Conservation (phyloP, 2,888 invertebrate genomes). For the Matsumyia berberina region DNA sequence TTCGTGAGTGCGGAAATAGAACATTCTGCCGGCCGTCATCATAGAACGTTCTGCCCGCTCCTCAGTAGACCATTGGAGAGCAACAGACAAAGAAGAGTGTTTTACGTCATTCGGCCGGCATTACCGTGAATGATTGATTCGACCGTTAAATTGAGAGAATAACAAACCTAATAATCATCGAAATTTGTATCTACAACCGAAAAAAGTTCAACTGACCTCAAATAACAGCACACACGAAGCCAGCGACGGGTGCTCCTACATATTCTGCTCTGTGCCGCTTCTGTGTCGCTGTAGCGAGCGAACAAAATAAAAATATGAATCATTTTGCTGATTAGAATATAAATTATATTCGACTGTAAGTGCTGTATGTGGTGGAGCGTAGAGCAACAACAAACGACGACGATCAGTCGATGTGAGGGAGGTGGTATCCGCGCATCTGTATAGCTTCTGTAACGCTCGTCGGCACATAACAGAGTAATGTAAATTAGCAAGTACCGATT, state of each 20-base stretch:
- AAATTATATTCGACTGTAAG: conserved; percentile 30
- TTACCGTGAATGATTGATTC: conserved; percentile 45
- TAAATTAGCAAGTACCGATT: conserved; percentile 52
- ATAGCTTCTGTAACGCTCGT: conserved; percentile 45
- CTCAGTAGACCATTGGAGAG: conserved; percentile 71
- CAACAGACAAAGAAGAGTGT: conserved; percentile 64
- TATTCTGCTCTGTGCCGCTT: neutral
- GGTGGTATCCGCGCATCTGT: conserved; percentile 50
- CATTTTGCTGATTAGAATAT: conserved; percentile 72
- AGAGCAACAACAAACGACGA: conserved; percentile 44
- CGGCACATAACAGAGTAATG: conserved; percentile 57
- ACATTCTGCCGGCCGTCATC: conserved; percentile 53
- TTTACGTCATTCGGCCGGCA: conserved; percentile 56
- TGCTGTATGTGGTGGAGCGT: conserved; percentile 34
- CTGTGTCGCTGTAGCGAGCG: conserved; percentile 1
- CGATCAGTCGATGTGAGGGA: conserved; percentile 67
- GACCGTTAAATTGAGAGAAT: conserved; percentile 66
- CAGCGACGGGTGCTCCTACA: conserved; percentile 34
- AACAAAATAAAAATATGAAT: conserved; percentile 51
- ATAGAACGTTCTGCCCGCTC: conserved; percentile 48
- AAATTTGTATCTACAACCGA: conserved; percentile 38
- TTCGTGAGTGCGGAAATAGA: conserved; percentile 74
- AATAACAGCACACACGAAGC: conserved; percentile 48
- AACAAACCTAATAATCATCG: conserved; percentile 26
- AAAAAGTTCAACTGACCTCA: conserved; percentile 68